phyloP scores from a whole-genome alignment of 2,113 vertebrate genomes.

The Butorides virescens region DNA sequence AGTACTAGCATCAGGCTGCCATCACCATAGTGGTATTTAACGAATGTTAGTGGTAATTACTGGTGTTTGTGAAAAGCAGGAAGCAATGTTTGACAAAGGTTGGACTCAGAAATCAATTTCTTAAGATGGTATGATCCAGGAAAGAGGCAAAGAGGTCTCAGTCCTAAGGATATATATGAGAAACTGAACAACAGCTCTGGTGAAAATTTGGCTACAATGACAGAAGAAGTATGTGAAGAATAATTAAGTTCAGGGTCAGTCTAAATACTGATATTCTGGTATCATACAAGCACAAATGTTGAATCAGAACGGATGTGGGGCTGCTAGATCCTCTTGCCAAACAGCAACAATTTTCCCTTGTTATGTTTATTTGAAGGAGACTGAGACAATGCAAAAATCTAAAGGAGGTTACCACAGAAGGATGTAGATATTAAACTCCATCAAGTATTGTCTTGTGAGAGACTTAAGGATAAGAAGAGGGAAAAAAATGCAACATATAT shows the following conservation, averaged over 20 bases:
- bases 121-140: neutral
- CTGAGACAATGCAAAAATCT: neutral
- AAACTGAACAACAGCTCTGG: neutral
- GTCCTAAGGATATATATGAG: neutral
- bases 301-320: neutral
- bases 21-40: neutral
- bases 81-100: neutral
- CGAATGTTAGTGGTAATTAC: neutral
- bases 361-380: neutral
- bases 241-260: neutral
- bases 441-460: neutral
- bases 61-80: neutral
- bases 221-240: neutral
- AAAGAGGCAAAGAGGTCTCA: neutral
- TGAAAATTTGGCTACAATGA: neutral
- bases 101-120: neutral
- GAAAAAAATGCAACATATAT: neutral
- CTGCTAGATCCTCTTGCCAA: neutral
- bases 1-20: neutral
- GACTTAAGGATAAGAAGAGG: neutral
- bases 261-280: neutral
- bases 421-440: neutral
- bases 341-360: neutral
- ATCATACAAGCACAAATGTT: neutral
- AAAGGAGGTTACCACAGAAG: neutral